Percentiles rank a stretch among this genome's conserved stretches.
Evolutionary conservation across 2,113 vertebrate genomes (phyloP).

Genomic region (Euleptes europaea): DNA sequence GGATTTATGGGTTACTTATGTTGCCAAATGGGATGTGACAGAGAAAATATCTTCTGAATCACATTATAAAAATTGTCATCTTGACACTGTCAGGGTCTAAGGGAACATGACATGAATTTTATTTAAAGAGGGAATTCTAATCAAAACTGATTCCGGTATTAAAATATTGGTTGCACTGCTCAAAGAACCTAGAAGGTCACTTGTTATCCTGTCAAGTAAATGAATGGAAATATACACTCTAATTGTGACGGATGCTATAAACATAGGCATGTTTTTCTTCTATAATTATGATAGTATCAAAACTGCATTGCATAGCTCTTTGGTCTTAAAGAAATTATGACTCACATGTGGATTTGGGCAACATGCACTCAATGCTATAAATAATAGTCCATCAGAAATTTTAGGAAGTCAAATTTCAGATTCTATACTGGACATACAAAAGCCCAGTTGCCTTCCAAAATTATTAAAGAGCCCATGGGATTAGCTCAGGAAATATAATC

Average conservation of each 20-base stretch:
- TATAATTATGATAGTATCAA: constrained; percentile 33
- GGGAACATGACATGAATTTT: constrained; percentile 5
- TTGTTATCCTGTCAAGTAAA: constrained; percentile 31
- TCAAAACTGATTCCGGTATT: constrained; percentile 19
- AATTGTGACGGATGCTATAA: constrained; percentile 16
- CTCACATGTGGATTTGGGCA: constrained; percentile 5
- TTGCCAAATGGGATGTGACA: constrained; percentile 4
- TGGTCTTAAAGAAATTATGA: constrained; percentile 8
- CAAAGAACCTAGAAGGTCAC: constrained; percentile 19
- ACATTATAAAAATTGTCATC: constrained; percentile 14
- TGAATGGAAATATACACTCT: constrained; percentile 15
- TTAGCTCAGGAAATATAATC: neutral
- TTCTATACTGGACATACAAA: neutral
- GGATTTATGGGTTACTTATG: neutral
- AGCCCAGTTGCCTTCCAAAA: neutral
- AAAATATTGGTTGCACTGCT: constrained; percentile 16
- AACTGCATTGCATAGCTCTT: constrained; percentile 23
- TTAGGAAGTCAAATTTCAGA: neutral
- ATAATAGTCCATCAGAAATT: neutral
- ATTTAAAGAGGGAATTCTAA: constrained; percentile 27
- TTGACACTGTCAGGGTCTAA: constrained; percentile 21
- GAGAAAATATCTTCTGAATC: constrained; percentile 3
- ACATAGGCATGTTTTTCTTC: constrained; percentile 5
- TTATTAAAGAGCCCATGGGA: neutral
- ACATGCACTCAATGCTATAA: neutral